phyloP scores from a whole-genome alignment of 2,888 invertebrate genomes.

The Matsumyia berberina region DNA sequence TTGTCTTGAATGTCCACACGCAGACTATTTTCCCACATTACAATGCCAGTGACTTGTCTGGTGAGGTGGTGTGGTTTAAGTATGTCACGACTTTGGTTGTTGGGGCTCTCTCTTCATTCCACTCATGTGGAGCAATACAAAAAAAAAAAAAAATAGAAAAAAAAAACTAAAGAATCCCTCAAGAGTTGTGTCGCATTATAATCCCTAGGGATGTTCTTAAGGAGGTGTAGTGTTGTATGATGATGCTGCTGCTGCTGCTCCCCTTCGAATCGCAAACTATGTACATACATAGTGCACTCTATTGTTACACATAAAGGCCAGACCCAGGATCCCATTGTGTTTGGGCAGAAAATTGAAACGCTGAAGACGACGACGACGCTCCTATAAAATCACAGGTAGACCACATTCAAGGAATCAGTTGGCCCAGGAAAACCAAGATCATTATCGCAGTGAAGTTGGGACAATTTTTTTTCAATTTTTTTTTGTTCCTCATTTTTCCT shows the following conservation, averaged over 20 bases:
- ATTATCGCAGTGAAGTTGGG: constrained; percentile 76
- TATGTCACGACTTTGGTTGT: constrained; percentile 71
- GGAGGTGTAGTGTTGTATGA: constrained; percentile 33
- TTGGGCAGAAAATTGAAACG: constrained; percentile 54
- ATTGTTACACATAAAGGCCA: constrained; percentile 74
- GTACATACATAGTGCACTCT: constrained; percentile 36
- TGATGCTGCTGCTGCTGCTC: constrained; percentile 5
- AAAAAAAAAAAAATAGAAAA: constrained; percentile 23
- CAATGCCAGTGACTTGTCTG: constrained; percentile 55
- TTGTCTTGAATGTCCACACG: constrained; percentile 36
- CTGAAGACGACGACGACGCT: constrained; percentile 53
- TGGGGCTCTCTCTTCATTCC: constrained; percentile 49
- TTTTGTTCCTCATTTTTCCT: constrained; percentile 31
- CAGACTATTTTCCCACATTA: constrained; percentile 62
- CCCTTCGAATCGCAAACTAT: constrained; percentile 45
- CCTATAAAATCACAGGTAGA: constrained; percentile 73
- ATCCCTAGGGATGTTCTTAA: constrained; percentile 71
- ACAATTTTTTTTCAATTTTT: constrained; percentile 63
- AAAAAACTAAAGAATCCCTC: constrained; percentile 54
- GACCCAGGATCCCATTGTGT: constrained; percentile 67
- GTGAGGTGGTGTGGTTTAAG: constrained; percentile 58
- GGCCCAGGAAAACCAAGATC: constrained; percentile 70
- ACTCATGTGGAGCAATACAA: constrained; percentile 52
- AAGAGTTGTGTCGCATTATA: constrained; percentile 72
- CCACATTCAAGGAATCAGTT: constrained; percentile 73